These are phyloP conservation scores for Drosophila obscura DNA, from an alignment of 1,140 invertebrate genomes.

Conservation along the genomic window DNA sequence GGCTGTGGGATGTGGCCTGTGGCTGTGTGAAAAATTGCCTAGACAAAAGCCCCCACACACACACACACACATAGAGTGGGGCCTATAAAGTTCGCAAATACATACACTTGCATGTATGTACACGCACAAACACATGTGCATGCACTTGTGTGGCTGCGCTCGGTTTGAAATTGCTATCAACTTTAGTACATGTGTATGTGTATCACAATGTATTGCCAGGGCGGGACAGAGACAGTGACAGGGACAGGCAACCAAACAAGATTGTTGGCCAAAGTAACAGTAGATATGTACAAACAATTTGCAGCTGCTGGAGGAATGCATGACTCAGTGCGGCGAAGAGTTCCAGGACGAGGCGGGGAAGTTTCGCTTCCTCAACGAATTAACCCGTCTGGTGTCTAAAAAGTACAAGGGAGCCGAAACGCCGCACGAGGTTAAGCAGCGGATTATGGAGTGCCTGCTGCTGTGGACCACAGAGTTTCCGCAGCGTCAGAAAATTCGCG, in stretches of 20 bases:
- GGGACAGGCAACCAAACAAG: neutral
- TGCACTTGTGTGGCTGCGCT: conserved; percentile 50
- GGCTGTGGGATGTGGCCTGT: conserved; percentile 5
- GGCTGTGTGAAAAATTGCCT: neutral
- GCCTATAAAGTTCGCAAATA: neutral
- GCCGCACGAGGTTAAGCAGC: conserved; percentile 91
- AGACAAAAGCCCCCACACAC: neutral
- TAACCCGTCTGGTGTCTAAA: conserved; percentile 97
- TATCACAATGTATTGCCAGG: neutral
- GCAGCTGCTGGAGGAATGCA: conserved; percentile 94
- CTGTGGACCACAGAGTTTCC: conserved; percentile 93
- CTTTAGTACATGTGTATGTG: neutral
- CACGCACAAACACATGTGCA: conserved; percentile 1
- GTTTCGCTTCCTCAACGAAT: conserved; percentile 98
- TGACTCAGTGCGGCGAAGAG: conserved; percentile 91
- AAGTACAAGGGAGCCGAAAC: conserved; percentile 96
- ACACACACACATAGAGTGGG: conserved; percentile 1
- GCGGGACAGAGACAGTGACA: neutral
- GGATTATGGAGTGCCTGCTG: conserved; percentile 92
- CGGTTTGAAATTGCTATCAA: conserved; percentile 31
- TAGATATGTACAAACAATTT: conserved; percentile 59
- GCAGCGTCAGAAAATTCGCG: conserved; percentile 89
- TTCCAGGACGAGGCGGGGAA: conserved; percentile 97
- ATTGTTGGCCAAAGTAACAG: conserved; percentile 5
- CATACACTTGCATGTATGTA: conserved; percentile 2